These are phyloP conservation scores for Nowickia ferox DNA, from an alignment of 2,888 invertebrate species.

Conservation along the genomic window DNA sequence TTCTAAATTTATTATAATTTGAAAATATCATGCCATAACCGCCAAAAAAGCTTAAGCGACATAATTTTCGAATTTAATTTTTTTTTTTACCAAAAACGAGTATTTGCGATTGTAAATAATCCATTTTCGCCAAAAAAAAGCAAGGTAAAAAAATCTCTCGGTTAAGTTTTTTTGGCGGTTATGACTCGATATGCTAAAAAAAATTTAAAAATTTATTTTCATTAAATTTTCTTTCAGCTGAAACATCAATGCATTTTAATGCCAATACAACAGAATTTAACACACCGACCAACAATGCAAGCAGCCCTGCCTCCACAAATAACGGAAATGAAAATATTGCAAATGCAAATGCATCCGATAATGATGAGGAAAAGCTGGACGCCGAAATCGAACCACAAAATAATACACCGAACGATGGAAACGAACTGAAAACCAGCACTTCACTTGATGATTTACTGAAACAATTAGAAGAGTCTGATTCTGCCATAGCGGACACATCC, in stretches of 20 bases:
- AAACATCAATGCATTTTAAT: neutral
- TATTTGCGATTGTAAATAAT: no score
- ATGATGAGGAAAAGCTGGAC: slow-evolving; percentile 20
- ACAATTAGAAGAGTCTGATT: slow-evolving; percentile 64
- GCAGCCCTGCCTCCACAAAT: neutral
- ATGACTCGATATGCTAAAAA: no score
- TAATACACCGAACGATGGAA: slow-evolving; percentile 18
- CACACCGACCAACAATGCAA: neutral
- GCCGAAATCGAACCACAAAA: neutral
- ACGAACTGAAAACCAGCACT: neutral
- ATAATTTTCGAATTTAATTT: no score
- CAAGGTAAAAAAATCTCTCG: no score
- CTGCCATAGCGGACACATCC: slow-evolving; percentile 63
- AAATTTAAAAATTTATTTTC: neutral
- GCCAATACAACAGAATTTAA: slow-evolving; percentile 8
- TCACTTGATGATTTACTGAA: slow-evolving; percentile 33
- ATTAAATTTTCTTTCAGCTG: slow-evolving; percentile 44
- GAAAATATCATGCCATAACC: no score
- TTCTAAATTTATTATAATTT: no score
- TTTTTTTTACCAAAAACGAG: no score
- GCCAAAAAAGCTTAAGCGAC: no score
- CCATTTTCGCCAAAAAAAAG: no score
- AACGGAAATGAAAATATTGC: slow-evolving; percentile 1
- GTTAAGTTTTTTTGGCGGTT: no score
- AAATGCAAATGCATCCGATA: neutral